phyloP scores from a whole-genome alignment of 1,140 invertebrate species.

The Pinna nobilis region DNA sequence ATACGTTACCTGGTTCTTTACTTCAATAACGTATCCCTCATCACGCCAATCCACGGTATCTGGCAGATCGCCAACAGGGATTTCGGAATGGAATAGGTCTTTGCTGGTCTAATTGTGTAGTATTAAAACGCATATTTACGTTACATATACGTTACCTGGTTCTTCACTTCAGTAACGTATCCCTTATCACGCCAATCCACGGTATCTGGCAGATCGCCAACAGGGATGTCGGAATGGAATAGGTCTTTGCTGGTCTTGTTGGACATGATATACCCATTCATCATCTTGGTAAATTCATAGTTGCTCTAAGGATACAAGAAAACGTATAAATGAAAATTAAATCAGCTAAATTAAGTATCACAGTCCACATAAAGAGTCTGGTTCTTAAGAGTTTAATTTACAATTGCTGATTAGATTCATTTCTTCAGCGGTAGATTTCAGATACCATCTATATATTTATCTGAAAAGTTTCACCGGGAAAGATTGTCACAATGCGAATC shows the following conservation, averaged over 20 bases:
- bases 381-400: no score
- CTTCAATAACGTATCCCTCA: slow-evolving; percentile 58
- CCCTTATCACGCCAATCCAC: slow-evolving; percentile 25
- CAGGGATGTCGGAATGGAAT: slow-evolving; percentile 31
- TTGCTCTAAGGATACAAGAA: slow-evolving; percentile 38
- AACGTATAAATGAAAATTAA: not conserved
- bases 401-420: no score
- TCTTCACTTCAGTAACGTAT: slow-evolving; percentile 15
- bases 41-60: slow-evolving; percentile 60
- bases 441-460: no score
- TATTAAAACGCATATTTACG: not conserved
- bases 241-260: slow-evolving; percentile 18
- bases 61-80: slow-evolving; percentile 34
- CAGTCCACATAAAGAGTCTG: no score
- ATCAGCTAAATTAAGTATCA: no score
- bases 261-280: slow-evolving; percentile 58
- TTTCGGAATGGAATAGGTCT: slow-evolving; percentile 34
- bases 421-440: no score
- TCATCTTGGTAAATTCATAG: slow-evolving; percentile 54
- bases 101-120: not conserved
- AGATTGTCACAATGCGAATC: no score
- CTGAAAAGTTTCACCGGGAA: no score
- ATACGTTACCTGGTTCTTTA: slow-evolving; percentile 62
- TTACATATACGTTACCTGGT: not conserved
- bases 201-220: slow-evolving; percentile 43